Conservation (phyloP, 2,888 invertebrate genomes). For the Thera obeliscata region DNA sequence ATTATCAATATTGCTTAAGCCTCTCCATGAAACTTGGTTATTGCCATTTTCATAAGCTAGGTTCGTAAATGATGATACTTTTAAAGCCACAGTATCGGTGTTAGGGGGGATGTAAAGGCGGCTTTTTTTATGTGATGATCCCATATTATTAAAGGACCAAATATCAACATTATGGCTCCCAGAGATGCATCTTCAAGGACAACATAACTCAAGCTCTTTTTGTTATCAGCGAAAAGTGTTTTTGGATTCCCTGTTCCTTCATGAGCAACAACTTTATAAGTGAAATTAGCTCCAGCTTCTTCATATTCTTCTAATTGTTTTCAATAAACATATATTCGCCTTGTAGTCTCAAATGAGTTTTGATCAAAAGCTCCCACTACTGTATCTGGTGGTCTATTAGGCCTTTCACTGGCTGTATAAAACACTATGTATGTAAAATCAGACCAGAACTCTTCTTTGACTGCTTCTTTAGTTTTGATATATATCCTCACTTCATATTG, state of each 20-base stretch:
- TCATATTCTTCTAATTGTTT: constrained; percentile 87
- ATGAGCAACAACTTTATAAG: constrained; percentile 85
- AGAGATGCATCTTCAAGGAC: constrained; percentile 80
- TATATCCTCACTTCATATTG: constrained; percentile 90
- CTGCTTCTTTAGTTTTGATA: constrained; percentile 83
- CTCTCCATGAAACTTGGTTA: constrained; percentile 90
- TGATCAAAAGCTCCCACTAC: constrained; percentile 90
- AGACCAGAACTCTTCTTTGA: constrained; percentile 88
- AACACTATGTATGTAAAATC: constrained; percentile 85
- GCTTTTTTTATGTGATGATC: constrained; percentile 83
- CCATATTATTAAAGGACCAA: constrained; percentile 85
- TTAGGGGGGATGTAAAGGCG: constrained; percentile 86
- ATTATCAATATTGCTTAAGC: constrained; percentile 83
- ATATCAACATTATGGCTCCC: constrained; percentile 81
- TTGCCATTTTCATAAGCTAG: constrained; percentile 88
- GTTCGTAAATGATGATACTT: constrained; percentile 86
- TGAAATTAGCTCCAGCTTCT: constrained; percentile 90
- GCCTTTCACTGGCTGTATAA: constrained; percentile 85
- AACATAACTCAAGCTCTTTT: constrained; percentile 85
- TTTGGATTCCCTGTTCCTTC: constrained; percentile 61
- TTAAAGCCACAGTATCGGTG: constrained; percentile 74
- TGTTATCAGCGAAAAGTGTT: constrained; percentile 73
- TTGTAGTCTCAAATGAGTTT: constrained; percentile 75
- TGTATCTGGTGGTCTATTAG: constrained; percentile 88
- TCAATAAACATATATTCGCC: constrained; percentile 91